These are phyloP conservation scores for Mus caroli DNA, from an alignment of 2,797 vertebrate genomes.

Conservation along the genomic window DNA sequence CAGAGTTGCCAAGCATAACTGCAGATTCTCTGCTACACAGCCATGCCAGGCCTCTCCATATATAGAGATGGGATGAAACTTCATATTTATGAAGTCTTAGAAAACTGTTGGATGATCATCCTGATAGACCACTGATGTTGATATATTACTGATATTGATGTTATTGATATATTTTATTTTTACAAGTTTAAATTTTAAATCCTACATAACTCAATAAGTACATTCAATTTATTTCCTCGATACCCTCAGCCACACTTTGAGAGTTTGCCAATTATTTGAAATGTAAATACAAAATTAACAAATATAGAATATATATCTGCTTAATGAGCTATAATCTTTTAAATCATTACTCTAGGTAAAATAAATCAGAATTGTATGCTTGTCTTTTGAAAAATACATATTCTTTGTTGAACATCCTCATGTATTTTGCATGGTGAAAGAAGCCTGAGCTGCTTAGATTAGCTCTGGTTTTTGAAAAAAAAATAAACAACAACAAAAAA, in stretches of 20 bases:
- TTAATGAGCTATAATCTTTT: not conserved
- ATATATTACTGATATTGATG: not conserved
- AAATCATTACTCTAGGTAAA: not conserved
- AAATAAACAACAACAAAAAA: not conserved
- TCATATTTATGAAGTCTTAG: not conserved
- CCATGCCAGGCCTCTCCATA: not conserved
- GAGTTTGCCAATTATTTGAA: slow-evolving; percentile 24
- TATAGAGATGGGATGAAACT: not conserved
- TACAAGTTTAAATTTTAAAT: slow-evolving; percentile 28
- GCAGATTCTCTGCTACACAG: not conserved
- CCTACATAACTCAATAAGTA: not conserved
- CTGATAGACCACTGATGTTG: not conserved
- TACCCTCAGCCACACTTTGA: not conserved
- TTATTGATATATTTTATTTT: slow-evolving; percentile 16
- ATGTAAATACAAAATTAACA: not conserved
- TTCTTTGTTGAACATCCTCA: not conserved
- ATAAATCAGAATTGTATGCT: not conserved
- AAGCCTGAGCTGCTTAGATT: not conserved
- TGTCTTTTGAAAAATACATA: slow-evolving; percentile 34
- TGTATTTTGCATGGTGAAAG: not conserved
- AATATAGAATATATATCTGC: slow-evolving; percentile 9
- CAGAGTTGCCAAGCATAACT: not conserved
- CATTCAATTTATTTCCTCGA: slow-evolving; percentile 7
- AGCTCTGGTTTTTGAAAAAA: not conserved
- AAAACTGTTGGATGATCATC: not conserved